These are phyloP conservation scores for Aricia artaxerxes DNA, from an alignment of 2,888 invertebrate species.

Conservation along the genomic window DNA sequence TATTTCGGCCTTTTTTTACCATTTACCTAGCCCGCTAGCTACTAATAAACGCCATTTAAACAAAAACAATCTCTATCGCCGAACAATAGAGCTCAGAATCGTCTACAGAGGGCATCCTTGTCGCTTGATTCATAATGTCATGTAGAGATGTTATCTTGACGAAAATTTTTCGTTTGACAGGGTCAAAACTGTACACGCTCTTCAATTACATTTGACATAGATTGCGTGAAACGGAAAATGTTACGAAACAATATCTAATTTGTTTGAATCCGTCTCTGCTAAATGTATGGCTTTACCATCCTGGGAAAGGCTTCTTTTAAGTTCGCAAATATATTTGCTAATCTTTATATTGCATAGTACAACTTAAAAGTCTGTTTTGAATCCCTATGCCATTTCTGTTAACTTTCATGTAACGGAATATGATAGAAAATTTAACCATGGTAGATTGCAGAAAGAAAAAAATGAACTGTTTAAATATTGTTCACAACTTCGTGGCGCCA, in stretches of 20 bases:
- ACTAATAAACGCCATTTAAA: slow-evolving; percentile 60
- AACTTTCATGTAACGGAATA: too few relatives aligned
- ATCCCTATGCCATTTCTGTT: too few relatives aligned
- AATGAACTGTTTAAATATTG: too few relatives aligned
- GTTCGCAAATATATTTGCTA: too few relatives aligned
- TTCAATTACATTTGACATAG: slow-evolving; percentile 75
- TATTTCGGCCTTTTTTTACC: slow-evolving; percentile 75
- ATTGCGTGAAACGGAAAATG: slow-evolving; percentile 39
- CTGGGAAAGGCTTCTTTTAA: not conserved
- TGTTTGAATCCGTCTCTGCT: slow-evolving; percentile 4
- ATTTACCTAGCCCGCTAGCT: slow-evolving; percentile 73
- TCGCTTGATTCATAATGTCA: slow-evolving; percentile 75
- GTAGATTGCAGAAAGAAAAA: too few relatives aligned
- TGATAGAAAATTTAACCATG: too few relatives aligned
- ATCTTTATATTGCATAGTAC: too few relatives aligned
- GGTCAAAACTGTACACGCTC: slow-evolving; percentile 70
- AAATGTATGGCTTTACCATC: not conserved
- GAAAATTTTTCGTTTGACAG: slow-evolving; percentile 69
- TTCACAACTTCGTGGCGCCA: too few relatives aligned
- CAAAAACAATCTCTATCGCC: slow-evolving; percentile 43
- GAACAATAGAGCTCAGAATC: slow-evolving; percentile 44
- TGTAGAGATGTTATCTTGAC: slow-evolving; percentile 74
- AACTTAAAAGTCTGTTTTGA: too few relatives aligned
- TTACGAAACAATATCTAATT: slow-evolving; percentile 21
- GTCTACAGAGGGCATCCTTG: slow-evolving; percentile 66